A percentile compares a stretch with the other conserved stretches of the same genome.
Conservation (phyloP, 2,888 invertebrate species). For the Lagria hirta region DNA sequence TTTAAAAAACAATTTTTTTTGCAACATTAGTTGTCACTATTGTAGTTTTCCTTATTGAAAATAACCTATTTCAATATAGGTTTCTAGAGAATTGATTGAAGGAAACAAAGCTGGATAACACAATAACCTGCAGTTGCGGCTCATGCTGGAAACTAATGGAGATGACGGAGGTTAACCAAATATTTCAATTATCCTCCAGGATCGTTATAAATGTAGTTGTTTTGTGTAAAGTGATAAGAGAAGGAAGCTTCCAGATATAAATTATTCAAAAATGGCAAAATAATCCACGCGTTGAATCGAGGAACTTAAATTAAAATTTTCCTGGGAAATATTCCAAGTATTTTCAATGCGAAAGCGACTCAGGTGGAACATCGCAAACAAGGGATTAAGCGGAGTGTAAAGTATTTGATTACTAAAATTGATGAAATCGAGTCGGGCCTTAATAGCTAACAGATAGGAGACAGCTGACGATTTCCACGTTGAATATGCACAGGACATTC, state of each 20-base stretch:
- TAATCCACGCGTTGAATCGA: conserved; percentile 17
- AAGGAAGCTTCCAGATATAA: conserved; percentile 9
- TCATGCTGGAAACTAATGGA: conserved; percentile 25
- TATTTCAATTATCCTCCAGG: conserved; percentile 30
- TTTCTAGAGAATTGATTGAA: too few species aligned
- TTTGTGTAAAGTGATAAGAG: too few species aligned
- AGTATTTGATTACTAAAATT: conserved; percentile 49
- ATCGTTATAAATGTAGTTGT: conserved; percentile 5
- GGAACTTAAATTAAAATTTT: conserved; percentile 26
- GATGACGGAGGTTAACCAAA: conserved; percentile 32
- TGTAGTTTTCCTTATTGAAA: too few species aligned
- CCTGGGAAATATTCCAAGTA: conserved; percentile 32
- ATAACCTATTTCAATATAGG: too few species aligned
- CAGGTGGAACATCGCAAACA: conserved; percentile 46
- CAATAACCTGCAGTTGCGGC: conserved; percentile 25
- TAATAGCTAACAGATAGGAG: conserved; percentile 34
- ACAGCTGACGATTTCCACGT: conserved; percentile 37
- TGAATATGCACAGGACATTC: conserved; percentile 25
- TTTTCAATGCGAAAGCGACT: conserved; percentile 36
- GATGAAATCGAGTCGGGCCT: conserved; percentile 43
- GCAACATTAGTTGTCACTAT: too few species aligned
- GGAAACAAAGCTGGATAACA: too few species aligned
- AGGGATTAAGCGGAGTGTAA: conserved; percentile 46
- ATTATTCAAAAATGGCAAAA: conserved; percentile 13
- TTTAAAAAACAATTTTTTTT: too few species aligned